Percentiles rank a stretch among this genome's conserved stretches.
phyloP scores from a whole-genome alignment of 2,888 invertebrate genomes.

The Spodoptera picta region DNA sequence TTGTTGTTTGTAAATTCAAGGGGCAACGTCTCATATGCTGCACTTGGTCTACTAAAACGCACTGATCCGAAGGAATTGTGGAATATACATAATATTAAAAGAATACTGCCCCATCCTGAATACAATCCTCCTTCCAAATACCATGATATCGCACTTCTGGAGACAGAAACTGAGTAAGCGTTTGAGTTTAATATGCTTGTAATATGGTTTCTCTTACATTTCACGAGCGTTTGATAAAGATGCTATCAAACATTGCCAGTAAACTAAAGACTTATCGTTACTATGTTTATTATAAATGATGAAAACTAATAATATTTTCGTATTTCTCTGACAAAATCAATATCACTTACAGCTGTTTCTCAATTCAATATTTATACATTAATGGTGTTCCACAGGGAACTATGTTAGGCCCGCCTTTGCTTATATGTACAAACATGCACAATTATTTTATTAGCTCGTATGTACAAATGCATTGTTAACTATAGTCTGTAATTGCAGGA shows the following conservation, averaged over 20 bases:
- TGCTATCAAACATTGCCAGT: too few species aligned
- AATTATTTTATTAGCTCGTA: too few species aligned
- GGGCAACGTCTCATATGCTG: conserved; percentile 46
- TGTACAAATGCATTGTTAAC: background rate
- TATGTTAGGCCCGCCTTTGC: background rate
- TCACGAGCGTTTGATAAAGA: too few species aligned
- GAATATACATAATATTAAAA: conserved; percentile 45
- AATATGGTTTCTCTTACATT: too few species aligned
- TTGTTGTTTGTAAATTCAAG: conserved; percentile 24
- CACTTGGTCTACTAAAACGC: conserved; percentile 43
- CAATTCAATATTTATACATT: too few species aligned
- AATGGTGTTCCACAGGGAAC: conserved; percentile 6
- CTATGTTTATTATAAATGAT: too few species aligned
- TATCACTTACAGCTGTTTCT: too few species aligned
- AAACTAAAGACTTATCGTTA: too few species aligned
- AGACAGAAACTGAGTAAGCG: conserved; percentile 54
- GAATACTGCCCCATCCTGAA: conserved; percentile 58
- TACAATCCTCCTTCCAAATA: conserved; percentile 64
- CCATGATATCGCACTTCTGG: conserved; percentile 69
- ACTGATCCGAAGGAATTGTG: conserved; percentile 36
- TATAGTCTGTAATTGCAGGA: conserved; percentile 29
- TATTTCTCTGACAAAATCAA: too few species aligned
- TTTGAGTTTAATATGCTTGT: too few species aligned
- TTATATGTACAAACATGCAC: too few species aligned
- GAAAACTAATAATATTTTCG: too few species aligned